These are phyloP conservation scores for Montifringilla adamsi DNA, from an alignment of 2,113 vertebrate species.

Conservation along the genomic window DNA sequence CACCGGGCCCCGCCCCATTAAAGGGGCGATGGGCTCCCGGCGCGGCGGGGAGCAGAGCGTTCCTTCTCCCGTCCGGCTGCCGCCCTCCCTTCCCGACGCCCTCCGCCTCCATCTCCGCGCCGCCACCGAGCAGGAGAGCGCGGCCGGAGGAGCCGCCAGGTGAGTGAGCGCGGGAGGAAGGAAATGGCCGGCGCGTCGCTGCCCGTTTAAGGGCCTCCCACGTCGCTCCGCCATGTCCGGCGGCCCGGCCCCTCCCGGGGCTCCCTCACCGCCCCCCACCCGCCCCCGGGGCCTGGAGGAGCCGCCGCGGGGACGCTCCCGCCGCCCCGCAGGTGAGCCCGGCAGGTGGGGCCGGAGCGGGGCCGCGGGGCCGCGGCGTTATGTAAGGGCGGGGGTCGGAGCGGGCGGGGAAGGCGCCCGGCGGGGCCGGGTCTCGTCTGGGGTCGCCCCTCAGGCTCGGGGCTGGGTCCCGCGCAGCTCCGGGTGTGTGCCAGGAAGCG, in stretches of 20 bases:
- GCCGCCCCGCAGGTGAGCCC: neutral
- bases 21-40: neutral
- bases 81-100: neutral
- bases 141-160: neutral
- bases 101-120: neutral
- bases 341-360: neutral
- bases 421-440: neutral
- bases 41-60: fast-evolving
- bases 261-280: neutral
- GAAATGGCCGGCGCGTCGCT: neutral
- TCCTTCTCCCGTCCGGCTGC: fast-evolving
- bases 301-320: neutral
- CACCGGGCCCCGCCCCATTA: neutral
- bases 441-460: too few relatives aligned
- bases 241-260: neutral
- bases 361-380: neutral
- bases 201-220: constrained; percentile 16
- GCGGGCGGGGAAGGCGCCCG: neutral
- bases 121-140: neutral
- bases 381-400: neutral
- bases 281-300: neutral
- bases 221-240: neutral
- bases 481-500: neutral
- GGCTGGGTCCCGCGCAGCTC: neutral
- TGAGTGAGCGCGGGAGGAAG: neutral